phyloP scores from a whole-genome alignment of 2,888 invertebrate genomes.

The Ichneumoninae sp. region DNA sequence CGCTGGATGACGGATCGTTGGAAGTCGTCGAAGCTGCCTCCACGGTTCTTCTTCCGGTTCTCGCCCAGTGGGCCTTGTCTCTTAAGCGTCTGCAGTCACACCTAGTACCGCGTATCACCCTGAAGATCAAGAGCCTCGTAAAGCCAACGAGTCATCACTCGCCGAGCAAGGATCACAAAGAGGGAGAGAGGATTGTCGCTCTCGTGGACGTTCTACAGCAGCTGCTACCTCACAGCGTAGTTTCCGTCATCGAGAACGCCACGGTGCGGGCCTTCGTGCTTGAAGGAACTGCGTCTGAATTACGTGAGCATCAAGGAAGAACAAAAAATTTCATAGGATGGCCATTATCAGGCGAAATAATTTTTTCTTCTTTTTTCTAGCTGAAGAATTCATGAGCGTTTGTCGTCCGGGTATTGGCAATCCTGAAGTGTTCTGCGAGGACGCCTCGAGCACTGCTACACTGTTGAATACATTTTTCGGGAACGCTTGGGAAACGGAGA shows the following conservation, averaged over 20 bases:
- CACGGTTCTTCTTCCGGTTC: conserved; percentile 87
- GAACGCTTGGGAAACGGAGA: conserved; percentile 83
- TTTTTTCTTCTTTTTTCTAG: conserved; percentile 76
- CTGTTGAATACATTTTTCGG: conserved; percentile 86
- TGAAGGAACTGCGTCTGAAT: conserved; percentile 73
- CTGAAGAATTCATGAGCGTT: conserved; percentile 84
- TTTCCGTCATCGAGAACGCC: conserved; percentile 76
- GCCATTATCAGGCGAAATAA: not conserved
- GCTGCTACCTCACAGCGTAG: conserved; percentile 79
- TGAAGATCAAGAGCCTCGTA: conserved; percentile 78
- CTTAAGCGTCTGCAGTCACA: conserved; percentile 86
- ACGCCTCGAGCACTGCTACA: conserved; percentile 86
- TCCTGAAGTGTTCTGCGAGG: conserved; percentile 88
- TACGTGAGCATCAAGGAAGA: conserved; percentile 69
- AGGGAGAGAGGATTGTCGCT: conserved; percentile 76
- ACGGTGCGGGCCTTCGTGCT: conserved; percentile 73
- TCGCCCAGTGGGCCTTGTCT: conserved; percentile 88
- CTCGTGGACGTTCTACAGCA: conserved; percentile 77
- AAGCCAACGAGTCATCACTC: conserved; percentile 76
- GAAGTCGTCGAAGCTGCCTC: conserved; percentile 86
- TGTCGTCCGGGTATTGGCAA: conserved; percentile 85
- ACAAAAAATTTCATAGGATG: not conserved
- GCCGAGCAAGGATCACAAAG: conserved; percentile 76
- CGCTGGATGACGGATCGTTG: conserved; percentile 86
- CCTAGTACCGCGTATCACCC: conserved; percentile 81